Base-by-base conservation (phyloP, 2,797 vertebrate species). In the Pipistrellus pygmaeus region DNA sequence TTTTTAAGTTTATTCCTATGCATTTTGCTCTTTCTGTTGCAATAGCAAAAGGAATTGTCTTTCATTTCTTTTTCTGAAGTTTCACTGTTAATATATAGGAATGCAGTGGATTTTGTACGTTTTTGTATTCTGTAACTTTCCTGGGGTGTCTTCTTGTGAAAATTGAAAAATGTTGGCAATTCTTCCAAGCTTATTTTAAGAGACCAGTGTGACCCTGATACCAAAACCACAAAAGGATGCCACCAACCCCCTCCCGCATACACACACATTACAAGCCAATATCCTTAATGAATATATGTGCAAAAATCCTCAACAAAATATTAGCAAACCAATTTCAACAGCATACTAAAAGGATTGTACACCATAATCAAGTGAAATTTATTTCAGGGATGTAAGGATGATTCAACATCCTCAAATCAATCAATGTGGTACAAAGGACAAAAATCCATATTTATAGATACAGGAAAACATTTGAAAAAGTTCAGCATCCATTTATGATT, bases 111-210 rank as follows among this genome's bases (percentile, higher is more conserved):
- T 66, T 66, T 66, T 32, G 64, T 32, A 32, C n/a, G 32, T 20
- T 66, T 66, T 66, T 32, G 8, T 32, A 32, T 66, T 32, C n/a
- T 66, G n/a, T 18, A 66, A 66, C n/a, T 66, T 66, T 32, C 32
- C n/a, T 32, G 64, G 64, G 17, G n/a, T 32, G 15, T 88, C 93
- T 57, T 80, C 73, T 89, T 32, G 32, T 62, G 68, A 94, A 94
- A 91, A 64, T 0, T 55, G 88, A 96, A 88, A 81, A 1, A 6
- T 7, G 27, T 15, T 21, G 41, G 32, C 0, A 3, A 69, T 35
- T 85, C 51, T 46, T 48, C 27, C 27, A 48, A 48, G 72, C 17
- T 75, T 8, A 48, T n/a, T 75, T 75, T 75, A 75, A n/a, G 72
- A 75, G 44, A 13, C 15, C 44, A 48, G 14, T 17, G 17, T 46